Conservation (phyloP, 1,140 invertebrate genomes). For the Macrotrachela quadricornifera region DNA sequence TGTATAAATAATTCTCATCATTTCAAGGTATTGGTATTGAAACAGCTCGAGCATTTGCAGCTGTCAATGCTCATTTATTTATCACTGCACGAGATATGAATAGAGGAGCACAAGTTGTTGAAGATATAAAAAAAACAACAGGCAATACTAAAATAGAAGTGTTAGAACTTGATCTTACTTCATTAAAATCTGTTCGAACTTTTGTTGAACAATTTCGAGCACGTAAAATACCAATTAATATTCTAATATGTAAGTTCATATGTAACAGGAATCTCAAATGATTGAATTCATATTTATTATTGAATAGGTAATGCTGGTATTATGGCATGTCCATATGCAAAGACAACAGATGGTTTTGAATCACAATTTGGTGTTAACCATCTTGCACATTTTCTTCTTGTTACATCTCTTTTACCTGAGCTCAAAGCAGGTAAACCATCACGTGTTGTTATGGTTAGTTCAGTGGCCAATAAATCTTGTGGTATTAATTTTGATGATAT, state of each 20-base stretch:
- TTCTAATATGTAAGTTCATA: no score
- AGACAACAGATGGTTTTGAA: conserved; percentile 16
- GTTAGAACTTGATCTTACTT: background rate
- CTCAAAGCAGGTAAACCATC: conserved; percentile 4
- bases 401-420: background rate
- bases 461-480: conserved; percentile 11
- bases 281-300: no score
- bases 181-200: background rate
- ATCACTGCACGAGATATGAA: background rate
- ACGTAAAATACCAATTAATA: background rate
- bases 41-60: background rate
- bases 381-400: conserved; percentile 18
- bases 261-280: no score
- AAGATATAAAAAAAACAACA: background rate
- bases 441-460: conserved; percentile 16
- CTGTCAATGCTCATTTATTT: background rate
- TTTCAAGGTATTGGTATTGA: conserved; percentile 6
- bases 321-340: background rate
- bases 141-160: background rate
- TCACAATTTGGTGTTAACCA: conserved; percentile 19
- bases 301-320: conserved; percentile 6
- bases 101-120: background rate
- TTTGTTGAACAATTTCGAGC: background rate
- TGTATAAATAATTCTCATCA: no score
- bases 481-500: conserved; percentile 8